A percentile compares a stretch with the other conserved stretches of the same genome.
Conservation (phyloP, 2,888 invertebrate species). For the Amblyjoppa fuscipennis region DNA sequence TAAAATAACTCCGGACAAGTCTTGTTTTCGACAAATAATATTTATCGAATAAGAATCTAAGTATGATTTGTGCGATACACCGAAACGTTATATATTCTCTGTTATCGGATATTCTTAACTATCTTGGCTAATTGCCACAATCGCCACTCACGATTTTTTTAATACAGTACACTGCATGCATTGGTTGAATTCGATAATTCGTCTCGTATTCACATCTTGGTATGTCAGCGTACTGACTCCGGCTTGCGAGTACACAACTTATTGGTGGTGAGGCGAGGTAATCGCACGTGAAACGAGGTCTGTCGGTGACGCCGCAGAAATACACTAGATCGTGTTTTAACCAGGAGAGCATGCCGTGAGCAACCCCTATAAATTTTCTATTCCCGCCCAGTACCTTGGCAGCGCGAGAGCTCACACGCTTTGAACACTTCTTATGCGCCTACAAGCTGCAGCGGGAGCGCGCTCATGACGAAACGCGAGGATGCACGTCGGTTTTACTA, state of each 20-base stretch:
- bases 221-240: not conserved
- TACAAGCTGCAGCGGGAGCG: conserved; percentile 69
- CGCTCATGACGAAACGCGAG: conserved; percentile 60
- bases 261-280: conserved; percentile 28
- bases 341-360: conserved; percentile 78
- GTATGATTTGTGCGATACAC: not conserved
- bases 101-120: not conserved
- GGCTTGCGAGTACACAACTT: conserved; percentile 33
- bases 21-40: not conserved
- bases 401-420: conserved; percentile 78
- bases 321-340: conserved; percentile 76
- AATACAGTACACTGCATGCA: not conserved
- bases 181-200: not conserved
- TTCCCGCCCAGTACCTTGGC: conserved; percentile 74
- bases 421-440: conserved; percentile 64
- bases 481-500: conserved; percentile 44
- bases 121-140: conserved; percentile 17
- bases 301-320: conserved; percentile 40
- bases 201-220: not conserved
- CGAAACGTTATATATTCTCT: not conserved
- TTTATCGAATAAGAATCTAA: not conserved
- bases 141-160: conserved; percentile 12
- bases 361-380: conserved; percentile 81
- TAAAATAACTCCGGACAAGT: not conserved
- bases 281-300: conserved; percentile 47